Base-by-base conservation (phyloP, 64 coral and sea anemone genomes). In the Actinia tenebrosa region DNA sequence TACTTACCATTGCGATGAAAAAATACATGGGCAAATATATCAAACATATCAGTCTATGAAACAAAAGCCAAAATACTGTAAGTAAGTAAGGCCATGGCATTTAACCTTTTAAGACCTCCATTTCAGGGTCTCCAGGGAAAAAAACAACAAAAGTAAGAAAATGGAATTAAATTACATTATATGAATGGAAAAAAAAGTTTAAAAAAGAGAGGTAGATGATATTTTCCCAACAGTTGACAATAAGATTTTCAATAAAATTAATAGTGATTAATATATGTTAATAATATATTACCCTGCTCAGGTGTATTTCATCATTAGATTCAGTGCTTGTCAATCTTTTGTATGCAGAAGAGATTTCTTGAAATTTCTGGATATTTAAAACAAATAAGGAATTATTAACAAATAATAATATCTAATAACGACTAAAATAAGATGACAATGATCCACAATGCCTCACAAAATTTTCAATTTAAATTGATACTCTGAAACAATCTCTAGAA, bases 11-110 rank as follows among this genome's bases (percentile, higher is more conserved):
- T 94, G 13, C 88, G 83, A 37, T 91, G 89, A 80, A 98, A 98
- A 83, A 99, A 95, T 79, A 99, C 94, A 79, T 95, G 97, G 13
- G 97, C 89, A 95, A 99, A 99, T 37, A 99, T 87, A 87, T 99
- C 97, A 93, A 99, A 99, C 97, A 99, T 99, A 86, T 99, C 97
- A 86, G 93, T 90, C 97, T 99, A 53, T 30, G 88, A 91, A 53
- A 81, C 5, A 60, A 81, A 62, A 86, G 0, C 42, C 18, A 89
- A 89, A 43, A 64, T 19, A 55, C 3, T 4, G 23, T 42, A 44
- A 44, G 15, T 26, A 77, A 45, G 45, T 85, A 10, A 53, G 22
- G 60, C 60, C 47, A 50, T 50, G 47, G 47, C 30, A 37, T 37
- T 37, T 37, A 37, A 37, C n/a, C n/a, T n/a, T n/a, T n/a, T n/a